Evolutionary conservation across 2,888 invertebrate genomes (phyloP), one percentile per base, ranked within the genome.

Genomic region (Orgyia antiqua): DNA sequence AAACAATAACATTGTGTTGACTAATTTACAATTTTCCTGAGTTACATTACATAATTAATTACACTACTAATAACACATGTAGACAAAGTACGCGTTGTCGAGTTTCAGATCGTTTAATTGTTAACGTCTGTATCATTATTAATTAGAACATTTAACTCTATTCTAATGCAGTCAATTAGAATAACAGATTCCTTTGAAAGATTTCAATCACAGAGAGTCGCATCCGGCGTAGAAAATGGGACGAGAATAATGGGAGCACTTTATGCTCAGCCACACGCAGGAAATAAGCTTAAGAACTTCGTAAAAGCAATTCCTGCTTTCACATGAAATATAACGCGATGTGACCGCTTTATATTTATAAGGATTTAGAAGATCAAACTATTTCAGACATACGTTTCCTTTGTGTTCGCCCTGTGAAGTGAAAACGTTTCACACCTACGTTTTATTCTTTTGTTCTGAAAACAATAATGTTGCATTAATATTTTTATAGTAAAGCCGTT

Each of bases 251-350:
- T 83, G 82, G 82, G 67, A 75, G 73, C 83, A 84, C 84, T 84
- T 84, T 80, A 78, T 76, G 61, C 78, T 69, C 77, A 62, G 66
- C 73, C 73, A 72, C 75, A 71, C 74, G 66, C 79, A 77, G 84
- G 84, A 84, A 86, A 84, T 86, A 84, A 86, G 84, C 86, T 84
- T 80, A 79, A 74, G 73, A 83, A 84, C 80, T 83, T 71, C 73
- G 70, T 86, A 83, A 86, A 84, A 86, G 86, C 83, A 77, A 83
- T 83, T 83, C 65, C 73, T 67, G 51, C 75, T 79, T 76, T 45
- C 79, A 74, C 72, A 78, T 80, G 77, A 83, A 83, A 83, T 84
- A 83, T 84, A 79, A 82, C 66, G 69, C 69, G 64, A 65, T 69
- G 72, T 72, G 79, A 76, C 75, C 76, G 73, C 71, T 80, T 71